phyloP scores from a whole-genome alignment of 2,888 invertebrate species.

The Melipona beecheii region DNA sequence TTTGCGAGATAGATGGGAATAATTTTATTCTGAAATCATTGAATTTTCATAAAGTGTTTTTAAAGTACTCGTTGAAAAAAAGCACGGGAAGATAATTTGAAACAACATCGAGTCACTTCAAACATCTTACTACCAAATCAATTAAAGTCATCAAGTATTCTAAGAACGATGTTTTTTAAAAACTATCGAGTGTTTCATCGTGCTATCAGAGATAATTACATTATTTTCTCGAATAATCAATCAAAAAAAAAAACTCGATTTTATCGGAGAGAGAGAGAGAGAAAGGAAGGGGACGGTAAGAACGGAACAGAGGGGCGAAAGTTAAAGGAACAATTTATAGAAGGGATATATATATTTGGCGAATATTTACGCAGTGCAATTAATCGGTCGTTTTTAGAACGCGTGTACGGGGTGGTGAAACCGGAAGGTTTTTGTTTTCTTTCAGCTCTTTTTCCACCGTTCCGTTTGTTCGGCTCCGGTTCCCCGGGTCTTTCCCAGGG shows the following conservation, averaged over 20 bases:
- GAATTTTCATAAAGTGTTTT: too few relatives aligned
- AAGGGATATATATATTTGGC: conserved; percentile 2
- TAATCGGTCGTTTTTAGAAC: conserved; percentile 19
- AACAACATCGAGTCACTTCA: too few relatives aligned
- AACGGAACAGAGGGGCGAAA: not conserved
- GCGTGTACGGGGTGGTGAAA: too few relatives aligned
- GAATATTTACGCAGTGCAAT: conserved; percentile 7
- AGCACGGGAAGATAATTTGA: too few relatives aligned
- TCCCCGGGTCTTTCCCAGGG: not conserved
- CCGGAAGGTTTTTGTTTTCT: conserved; percentile 2
- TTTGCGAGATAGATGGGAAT: too few relatives aligned
- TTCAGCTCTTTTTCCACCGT: conserved; percentile 5
- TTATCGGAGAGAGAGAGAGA: not conserved
- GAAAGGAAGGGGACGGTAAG: not conserved
- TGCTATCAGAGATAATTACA: too few relatives aligned
- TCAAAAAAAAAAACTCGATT: not conserved
- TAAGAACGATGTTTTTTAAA: too few relatives aligned
- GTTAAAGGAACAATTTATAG: conserved; percentile 3
- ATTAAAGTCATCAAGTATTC: too few relatives aligned
- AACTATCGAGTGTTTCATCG: too few relatives aligned
- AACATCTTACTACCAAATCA: too few relatives aligned
- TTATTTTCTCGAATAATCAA: not conserved
- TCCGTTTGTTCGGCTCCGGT: conserved; percentile 6
- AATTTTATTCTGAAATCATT: too few relatives aligned
- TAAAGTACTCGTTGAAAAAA: too few relatives aligned